Evolutionary conservation across 2,113 vertebrate species (phyloP), one percentile per base, ranked within the genome.

Genomic region (Leptosomus discolor): DNA sequence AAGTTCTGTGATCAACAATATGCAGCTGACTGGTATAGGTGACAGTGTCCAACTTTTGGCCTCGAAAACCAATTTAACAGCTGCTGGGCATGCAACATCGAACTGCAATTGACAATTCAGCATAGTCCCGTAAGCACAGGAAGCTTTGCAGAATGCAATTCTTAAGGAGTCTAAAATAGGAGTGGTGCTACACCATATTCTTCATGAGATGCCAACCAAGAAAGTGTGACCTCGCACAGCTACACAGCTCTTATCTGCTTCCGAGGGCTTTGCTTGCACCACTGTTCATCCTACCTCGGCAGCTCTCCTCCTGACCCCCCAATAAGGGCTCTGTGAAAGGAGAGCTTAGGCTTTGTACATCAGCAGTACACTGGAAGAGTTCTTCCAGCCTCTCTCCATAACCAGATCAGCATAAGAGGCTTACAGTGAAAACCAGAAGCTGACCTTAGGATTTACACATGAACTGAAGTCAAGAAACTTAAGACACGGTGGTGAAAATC

Each of bases 381-480:
- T 95, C 75, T 83, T 93, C 81, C 90, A 83, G 36, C 58, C 58
- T 76, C 78, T 90, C 82, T 93, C 81, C 81, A 74, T 93, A 95
- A 95, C 88, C 79, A 93, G 63, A 88, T 92, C 93, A 95, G 37
- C 17, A 0, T 85, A 93, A 93, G 46, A 96, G n/a, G 88, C 90
- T 95, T 97, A 83, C 46, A 76, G 34, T 36, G 70, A 92, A 95
- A 97, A 93, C 37, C 90, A 96, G 57, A 96, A 94, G 87, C 75
- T 77, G 77, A 80, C 71, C 24, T 83, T 70, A 20, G 46, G 70
- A 83, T 73, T 93, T 73, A 83, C 32, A 83, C 37, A 22, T 50
- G 50, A 93, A 65, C 78, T 39, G 32, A 93, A 90, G 29, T 85
- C 88, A 94, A 39, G 54, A 80, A 90, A 90, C 48, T 58, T 78